Base-by-base conservation (phyloP, 1,140 invertebrate species). In the Oreohelix idahoensis region DNA sequence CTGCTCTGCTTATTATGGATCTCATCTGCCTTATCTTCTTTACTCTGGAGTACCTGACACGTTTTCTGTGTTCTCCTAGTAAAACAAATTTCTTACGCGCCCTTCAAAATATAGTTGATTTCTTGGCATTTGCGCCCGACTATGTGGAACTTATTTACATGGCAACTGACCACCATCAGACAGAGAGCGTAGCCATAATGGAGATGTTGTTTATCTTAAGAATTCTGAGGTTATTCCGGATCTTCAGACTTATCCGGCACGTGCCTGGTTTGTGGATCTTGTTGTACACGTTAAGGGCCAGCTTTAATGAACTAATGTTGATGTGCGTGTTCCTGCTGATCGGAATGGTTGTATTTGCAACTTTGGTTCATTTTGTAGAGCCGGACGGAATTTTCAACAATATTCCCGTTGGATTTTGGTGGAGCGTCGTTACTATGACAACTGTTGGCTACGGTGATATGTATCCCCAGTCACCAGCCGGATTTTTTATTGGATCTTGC, bases 351-450 rank as follows among this genome's bases (percentile, higher is more conserved):
- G 87, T 91, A 29, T 91, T 91, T 85, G 89, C 89, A 32, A 89
- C 90, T 1, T 83, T 91, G 20, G 87, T 91, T 66, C 88, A 91
- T 84, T 91, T 90, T 79, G 89, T 86, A 0, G 90, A 91, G 81
- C 86, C 83, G 32, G 84, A 89, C 10, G 89, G 89, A 88, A 97
- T 97, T 94, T 98, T 98, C 95, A 97, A 97, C 93, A 97, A 96
- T 92, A 98, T 98, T 94, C 97, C 97, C 90, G 96, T 98, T 92
- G 97, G 97, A 93, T 99, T 99, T 95, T 99, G 98, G 98, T 99
- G 98, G 97, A 89, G 92, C 42, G 96, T 99, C 93, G 98, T 99
- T 93, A 99, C 98, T 94, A 99, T 99, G 97, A 96, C 97, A 89
- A 98, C 97, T 86, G 97, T 98, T 87, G 97, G 97, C 92, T 99